These are phyloP conservation scores for Dasyprocta punctata DNA, from an alignment of 2,113 vertebrate species.

Conservation along the genomic window DNA sequence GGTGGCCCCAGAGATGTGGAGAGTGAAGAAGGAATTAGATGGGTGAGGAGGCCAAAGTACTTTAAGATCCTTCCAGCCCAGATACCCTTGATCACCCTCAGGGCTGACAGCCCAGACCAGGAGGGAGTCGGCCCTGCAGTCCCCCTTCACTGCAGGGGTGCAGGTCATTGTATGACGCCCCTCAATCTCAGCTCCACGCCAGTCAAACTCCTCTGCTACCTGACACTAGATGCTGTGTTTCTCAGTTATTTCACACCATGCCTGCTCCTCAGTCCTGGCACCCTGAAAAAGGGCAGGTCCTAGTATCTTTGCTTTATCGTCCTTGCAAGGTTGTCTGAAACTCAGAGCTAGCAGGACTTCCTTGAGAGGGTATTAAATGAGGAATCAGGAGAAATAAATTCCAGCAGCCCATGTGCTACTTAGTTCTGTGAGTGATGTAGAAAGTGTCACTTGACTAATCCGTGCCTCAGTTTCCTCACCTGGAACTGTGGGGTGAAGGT, in stretches of 20 bases:
- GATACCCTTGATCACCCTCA: not conserved
- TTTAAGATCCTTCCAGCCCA: not conserved
- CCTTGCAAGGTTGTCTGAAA: not conserved
- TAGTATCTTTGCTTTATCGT: not conserved
- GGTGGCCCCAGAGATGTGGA: not conserved
- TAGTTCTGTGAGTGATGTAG: not conserved
- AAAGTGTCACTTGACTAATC: not conserved
- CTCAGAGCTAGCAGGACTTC: not conserved
- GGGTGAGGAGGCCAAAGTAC: not conserved
- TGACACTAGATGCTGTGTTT: not conserved
- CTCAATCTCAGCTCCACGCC: not conserved
- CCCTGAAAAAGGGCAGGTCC: not conserved
- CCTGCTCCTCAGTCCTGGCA: not conserved
- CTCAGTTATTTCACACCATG: not conserved
- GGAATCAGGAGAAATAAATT: not conserved
- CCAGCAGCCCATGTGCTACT: not conserved
- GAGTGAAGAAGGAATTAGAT: not conserved
- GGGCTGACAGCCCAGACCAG: not conserved
- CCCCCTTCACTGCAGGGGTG: not conserved
- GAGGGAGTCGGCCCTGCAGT: not conserved
- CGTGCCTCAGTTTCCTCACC: not conserved
- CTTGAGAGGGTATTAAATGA: not conserved
- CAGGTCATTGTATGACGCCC: no score
- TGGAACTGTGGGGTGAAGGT: not conserved
- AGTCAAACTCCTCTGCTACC: not conserved